phyloP scores from a whole-genome alignment of 2,888 invertebrate genomes.

The Teleiodes luculella region DNA sequence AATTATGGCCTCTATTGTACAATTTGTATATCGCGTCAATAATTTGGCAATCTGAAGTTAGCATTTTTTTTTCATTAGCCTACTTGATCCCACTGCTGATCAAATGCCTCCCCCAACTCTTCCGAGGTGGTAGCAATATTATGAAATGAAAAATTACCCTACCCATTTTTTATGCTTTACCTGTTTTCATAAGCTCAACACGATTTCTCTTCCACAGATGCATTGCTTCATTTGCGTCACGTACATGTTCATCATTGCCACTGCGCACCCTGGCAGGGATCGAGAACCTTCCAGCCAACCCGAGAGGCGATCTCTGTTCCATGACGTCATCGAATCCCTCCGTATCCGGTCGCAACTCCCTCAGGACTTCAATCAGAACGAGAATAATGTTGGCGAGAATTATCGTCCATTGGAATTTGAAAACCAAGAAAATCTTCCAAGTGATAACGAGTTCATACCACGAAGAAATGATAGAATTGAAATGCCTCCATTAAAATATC shows the following conservation, averaged over 20 bases:
- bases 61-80: too few relatives aligned
- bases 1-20: too few relatives aligned
- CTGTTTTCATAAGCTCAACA: not conserved
- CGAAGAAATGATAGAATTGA: constrained; percentile 67
- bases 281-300: constrained; percentile 38
- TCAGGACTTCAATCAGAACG: constrained; percentile 53
- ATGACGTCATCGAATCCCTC: constrained; percentile 65
- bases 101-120: too few relatives aligned
- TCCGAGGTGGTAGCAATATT: too few relatives aligned
- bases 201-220: constrained; percentile 52
- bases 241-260: constrained; percentile 53
- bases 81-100: too few relatives aligned
- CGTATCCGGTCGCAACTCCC: constrained; percentile 55
- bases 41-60: too few relatives aligned
- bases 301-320: constrained; percentile 59
- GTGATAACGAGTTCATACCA: constrained; percentile 57
- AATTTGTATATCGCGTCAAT: too few relatives aligned
- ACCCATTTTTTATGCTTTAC: too few relatives aligned
- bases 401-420: constrained; percentile 52
- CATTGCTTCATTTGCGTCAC: constrained; percentile 69
- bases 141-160: too few relatives aligned
- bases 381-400: constrained; percentile 55
- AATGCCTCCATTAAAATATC: constrained; percentile 61
- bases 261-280: constrained; percentile 38
- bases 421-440: constrained; percentile 49